Conservation (phyloP, 2,888 invertebrate species). For the Flexamia atlantica region DNA sequence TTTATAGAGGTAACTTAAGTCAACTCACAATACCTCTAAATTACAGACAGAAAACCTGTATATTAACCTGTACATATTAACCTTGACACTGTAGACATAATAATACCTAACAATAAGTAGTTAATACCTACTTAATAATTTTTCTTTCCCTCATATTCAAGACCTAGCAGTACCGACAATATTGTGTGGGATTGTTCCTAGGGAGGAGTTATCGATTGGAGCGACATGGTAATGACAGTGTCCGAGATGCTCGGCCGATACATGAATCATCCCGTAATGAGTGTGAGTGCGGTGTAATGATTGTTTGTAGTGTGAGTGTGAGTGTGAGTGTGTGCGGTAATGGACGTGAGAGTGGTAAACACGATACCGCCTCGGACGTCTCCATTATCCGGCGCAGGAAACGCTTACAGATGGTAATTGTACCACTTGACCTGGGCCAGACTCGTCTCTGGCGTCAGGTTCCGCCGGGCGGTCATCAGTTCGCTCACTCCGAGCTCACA, state of each 20-base stretch:
- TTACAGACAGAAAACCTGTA: no score
- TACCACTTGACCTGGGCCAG: conserved; percentile 49
- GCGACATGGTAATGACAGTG: neutral
- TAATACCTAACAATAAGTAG: no score
- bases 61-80: no score
- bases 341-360: neutral
- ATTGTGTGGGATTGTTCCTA: neutral
- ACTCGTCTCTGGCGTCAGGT: neutral
- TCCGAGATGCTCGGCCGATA: neutral
- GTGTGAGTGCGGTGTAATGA: neutral
- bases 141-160: neutral
- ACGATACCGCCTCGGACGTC: neutral
- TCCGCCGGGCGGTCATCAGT: neutral
- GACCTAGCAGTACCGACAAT: neutral
- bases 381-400: conserved; percentile 25
- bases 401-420: conserved; percentile 55
- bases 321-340: neutral
- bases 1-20: no score
- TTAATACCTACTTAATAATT: no score
- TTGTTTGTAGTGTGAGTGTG: neutral
- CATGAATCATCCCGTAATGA: neutral
- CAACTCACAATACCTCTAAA: no score
- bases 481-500: no score
- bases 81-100: no score
- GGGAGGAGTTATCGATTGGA: neutral